phyloP scores from a whole-genome alignment of 2,888 invertebrate genomes.

The Mactromeris polynyma region DNA sequence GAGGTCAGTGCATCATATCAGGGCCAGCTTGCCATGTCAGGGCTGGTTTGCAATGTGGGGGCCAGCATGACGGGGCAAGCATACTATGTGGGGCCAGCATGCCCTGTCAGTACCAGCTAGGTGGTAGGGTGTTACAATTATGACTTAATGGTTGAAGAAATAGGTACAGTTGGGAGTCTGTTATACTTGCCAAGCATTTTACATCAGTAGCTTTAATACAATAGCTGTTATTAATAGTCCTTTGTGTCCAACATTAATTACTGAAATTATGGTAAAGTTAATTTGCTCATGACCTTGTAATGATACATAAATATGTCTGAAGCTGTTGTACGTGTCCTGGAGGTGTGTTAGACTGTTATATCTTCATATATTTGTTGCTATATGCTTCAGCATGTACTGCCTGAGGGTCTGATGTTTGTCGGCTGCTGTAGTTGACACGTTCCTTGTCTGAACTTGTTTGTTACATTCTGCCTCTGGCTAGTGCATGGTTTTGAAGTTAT shows the following conservation, averaged over 20 bases:
- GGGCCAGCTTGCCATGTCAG: no score
- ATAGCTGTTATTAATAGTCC: background rate
- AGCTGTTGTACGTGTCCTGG: background rate
- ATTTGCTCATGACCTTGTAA: background rate
- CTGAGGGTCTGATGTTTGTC: conserved; percentile 19
- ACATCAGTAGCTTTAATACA: no score
- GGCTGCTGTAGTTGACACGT: background rate
- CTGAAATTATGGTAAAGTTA: background rate
- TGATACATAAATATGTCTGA: background rate
- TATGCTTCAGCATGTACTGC: background rate
- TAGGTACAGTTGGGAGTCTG: no score
- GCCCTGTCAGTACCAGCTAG: no score
- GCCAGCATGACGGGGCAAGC: no score
- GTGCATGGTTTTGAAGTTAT: background rate
- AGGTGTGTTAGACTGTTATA: conserved; percentile 14
- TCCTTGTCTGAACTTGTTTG: background rate
- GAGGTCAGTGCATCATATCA: no score
- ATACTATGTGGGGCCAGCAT: no score
- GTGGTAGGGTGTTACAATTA: no score
- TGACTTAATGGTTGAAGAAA: no score
- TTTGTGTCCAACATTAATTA: background rate
- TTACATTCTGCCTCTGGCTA: background rate
- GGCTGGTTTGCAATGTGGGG: no score
- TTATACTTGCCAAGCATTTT: no score
- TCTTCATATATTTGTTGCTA: background rate